Base-by-base conservation (phyloP, 2,113 vertebrate species). In the Chloropsis hardwickii region DNA sequence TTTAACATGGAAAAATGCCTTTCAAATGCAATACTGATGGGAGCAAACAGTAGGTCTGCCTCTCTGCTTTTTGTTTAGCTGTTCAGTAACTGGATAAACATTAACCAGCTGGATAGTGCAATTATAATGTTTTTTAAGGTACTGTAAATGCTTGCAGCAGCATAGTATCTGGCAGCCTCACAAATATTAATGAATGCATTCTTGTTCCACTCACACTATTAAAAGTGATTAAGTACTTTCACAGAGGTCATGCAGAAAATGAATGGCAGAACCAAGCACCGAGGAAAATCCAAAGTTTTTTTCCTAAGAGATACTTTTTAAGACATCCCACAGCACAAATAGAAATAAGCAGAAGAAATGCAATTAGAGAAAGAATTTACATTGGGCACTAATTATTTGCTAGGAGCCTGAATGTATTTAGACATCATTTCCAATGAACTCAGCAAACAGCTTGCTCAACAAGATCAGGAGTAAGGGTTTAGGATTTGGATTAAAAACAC, bases 121-220 rank as follows among this genome's bases (percentile, higher is more conserved):
- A 95, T 96, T 95, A 94, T 67, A 70, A 56, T 88, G 89, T 95
- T 95, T 95, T 81, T 80, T 82, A 81, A 96, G 90, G 90, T 94
- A 88, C 58, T 86, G 90, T 92, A 97, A 94, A 92, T 91, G 94
- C 85, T 62, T 93, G 67, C 87, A 86, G 40, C 60, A 88, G 85
- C 79, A 82, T 77, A 83, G 71, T 86, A 31, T 93, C 90, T 97
- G 94, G 92, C 92, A 96, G 60, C 64, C 67, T 96, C 88, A 86
- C 93, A 95, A 91, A 73, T 94, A 95, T 95, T 95, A 94, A 97
- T 95, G 96, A 97, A 95, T 95, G 69, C 83, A 83, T 97, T 95
- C 94, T 94, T 96, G 88, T 97, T 97, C 86, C 60, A 47, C 91
- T 94, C 83, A 71, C 5, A 39, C 83, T 95, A 86, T 94, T 94